Conservation (phyloP, 2,888 invertebrate species). For the Mesorhabditis belari region DNA sequence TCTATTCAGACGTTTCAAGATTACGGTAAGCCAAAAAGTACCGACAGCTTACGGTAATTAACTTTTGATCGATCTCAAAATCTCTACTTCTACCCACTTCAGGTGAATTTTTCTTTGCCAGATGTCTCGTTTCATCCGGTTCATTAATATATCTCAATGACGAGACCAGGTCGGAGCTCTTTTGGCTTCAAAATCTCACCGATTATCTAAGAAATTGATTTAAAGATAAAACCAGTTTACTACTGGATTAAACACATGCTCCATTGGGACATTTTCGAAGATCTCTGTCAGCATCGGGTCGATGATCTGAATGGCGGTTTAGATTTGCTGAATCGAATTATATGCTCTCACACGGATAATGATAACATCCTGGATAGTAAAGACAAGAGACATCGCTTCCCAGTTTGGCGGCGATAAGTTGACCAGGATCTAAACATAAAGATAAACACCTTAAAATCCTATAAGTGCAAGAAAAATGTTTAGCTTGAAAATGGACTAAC, state of each 20-base stretch:
- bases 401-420: slow-evolving; percentile 27
- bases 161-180: background rate
- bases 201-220: too few species aligned
- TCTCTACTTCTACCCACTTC: too few species aligned
- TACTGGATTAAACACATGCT: background rate
- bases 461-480: too few species aligned
- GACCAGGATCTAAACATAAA: too few species aligned
- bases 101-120: background rate
- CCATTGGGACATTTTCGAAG: background rate
- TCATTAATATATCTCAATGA: background rate
- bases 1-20: background rate
- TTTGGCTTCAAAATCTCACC: background rate
- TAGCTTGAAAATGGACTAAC: too few species aligned
- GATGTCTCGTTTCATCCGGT: background rate
- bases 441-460: too few species aligned
- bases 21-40: background rate
- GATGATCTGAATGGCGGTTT: too few species aligned
- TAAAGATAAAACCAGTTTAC: too few species aligned
- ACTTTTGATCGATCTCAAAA: too few species aligned
- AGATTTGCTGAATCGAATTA: background rate
- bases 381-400: slow-evolving; percentile 37
- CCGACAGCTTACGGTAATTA: too few species aligned
- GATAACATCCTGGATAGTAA: slow-evolving; percentile 45
- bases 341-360: slow-evolving; percentile 16
- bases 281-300: background rate